Evolutionary conservation across 2,888 invertebrate species (phyloP), one percentile per base, ranked within the genome.

Genomic region (Tetragonula carbonaria): DNA sequence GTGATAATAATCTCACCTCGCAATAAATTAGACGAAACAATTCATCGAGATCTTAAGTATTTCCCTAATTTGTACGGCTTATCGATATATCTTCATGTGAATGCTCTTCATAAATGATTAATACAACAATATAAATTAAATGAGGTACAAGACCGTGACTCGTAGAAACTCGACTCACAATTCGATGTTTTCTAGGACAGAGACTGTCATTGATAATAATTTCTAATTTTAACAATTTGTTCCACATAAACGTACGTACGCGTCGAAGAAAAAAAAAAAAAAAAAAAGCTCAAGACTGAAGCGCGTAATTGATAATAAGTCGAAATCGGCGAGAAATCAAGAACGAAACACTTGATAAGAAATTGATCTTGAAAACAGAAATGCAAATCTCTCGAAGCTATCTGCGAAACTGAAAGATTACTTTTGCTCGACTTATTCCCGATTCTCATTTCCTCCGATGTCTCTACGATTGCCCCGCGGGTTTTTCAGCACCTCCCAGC

Each of bases 91-190:
- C 18, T 33, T 16, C 59, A 21, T 62, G 71, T n/a, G 59, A 57
- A 73, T 4, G 45, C 76, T 45, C 45, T 84, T 85, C 86, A 85
- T 81, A 73, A 86, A 85, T 87, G 82, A 85, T 86, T 86, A 85
- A 87, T 87, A 70, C 65, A 67, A 81, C 59, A 77, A 72, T 81
- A 72, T 81, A 75, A 81, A 83, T 87, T 83, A 78, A 80, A 74
- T 75, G 78, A 84, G 59, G 78, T 77, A 83, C 71, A 74, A 81
- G 72, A 81, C 65, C 85, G 80, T 87, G 85, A 87, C 81, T 87
- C 80, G 77, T 83, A 87, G 83, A 86, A 88, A 87, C 80, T 82
- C 81, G 67, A 77, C 72, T 66, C 23, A 55, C 38, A 45, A 71
- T 51, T 78, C 72, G 66, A 51, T 62, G 67, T 53, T 84, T 85